Evolutionary conservation across 2,113 vertebrate species (phyloP).

Genomic region (Tenebrosternarchus preto): DNA sequence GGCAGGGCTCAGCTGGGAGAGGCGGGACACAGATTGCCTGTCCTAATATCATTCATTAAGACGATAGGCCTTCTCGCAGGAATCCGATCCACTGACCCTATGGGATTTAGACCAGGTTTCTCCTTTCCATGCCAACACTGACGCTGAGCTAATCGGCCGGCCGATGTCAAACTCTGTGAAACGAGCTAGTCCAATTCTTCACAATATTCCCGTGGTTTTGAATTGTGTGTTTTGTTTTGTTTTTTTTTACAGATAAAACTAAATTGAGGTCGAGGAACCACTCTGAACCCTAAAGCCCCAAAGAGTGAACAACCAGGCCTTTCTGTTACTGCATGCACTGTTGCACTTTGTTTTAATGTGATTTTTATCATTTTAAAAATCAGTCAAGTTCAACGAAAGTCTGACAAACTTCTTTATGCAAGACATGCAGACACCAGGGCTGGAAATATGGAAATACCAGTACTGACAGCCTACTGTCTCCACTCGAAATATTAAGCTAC

Average conservation of each 20-base stretch:
- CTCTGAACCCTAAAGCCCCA: background rate
- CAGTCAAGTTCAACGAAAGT: background rate
- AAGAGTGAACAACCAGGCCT: background rate
- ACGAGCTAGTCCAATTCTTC: too few species aligned
- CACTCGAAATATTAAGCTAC: background rate
- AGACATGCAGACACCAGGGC: background rate
- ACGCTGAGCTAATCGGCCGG: background rate
- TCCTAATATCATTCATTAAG: background rate
- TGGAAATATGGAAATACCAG: background rate
- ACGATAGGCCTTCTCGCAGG: constrained; percentile 1
- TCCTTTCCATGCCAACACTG: constrained; percentile 16
- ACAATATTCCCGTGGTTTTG: too few species aligned
- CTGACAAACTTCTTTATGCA: background rate
- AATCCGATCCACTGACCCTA: constrained; percentile 19
- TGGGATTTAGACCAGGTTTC: constrained; percentile 12
- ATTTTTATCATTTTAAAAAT: background rate
- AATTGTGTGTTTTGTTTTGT: too few species aligned
- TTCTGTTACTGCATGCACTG: background rate
- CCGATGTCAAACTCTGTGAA: background rate
- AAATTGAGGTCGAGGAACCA: background rate
- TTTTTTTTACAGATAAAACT: too few species aligned
- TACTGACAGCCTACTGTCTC: background rate
- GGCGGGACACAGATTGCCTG: background rate
- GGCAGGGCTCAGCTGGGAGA: background rate
- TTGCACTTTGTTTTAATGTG: background rate